phyloP scores from a whole-genome alignment of 2,113 vertebrate species.

The Cyphomyrus plagiostoma region DNA sequence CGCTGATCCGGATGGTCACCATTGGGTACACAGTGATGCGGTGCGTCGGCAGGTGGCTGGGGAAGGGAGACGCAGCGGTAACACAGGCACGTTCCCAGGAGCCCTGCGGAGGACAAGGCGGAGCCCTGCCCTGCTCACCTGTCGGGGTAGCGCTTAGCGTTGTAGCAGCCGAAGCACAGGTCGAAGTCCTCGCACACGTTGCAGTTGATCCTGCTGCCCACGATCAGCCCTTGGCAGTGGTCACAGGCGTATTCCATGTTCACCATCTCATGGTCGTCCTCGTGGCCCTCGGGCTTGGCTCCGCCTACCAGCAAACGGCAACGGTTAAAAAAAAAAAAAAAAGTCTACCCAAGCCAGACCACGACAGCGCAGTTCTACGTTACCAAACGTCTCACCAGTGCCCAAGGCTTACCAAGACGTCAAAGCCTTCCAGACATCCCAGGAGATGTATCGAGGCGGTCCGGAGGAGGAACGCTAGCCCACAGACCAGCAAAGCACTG shows the following conservation, averaged over 20 bases:
- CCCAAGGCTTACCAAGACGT: not conserved
- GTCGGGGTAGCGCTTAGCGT: conserved; percentile 86
- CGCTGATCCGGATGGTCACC: conserved; percentile 88
- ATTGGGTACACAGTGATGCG: conserved; percentile 86
- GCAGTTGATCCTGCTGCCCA: conserved; percentile 91
- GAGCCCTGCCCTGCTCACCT: conserved; percentile 60
- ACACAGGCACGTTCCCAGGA: not conserved
- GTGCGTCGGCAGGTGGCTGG: conserved; percentile 88
- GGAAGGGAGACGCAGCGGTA: conserved; percentile 9
- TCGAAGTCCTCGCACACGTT: conserved; percentile 95
- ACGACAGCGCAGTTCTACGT: not conserved
- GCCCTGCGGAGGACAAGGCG: too few species aligned
- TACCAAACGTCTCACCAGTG: not conserved
- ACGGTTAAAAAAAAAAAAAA: not conserved
- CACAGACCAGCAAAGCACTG: not conserved
- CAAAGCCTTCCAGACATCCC: not conserved
- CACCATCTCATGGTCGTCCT: conserved; percentile 95
- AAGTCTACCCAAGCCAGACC: not conserved
- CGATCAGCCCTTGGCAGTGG: conserved; percentile 92
- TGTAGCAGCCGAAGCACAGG: conserved; percentile 92
- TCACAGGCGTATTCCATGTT: conserved; percentile 96
- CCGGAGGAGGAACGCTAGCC: not conserved
- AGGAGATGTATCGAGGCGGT: not conserved
- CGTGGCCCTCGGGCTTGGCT: conserved; percentile 89
- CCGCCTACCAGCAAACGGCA: conserved; percentile 64